Base-by-base conservation (phyloP, 2,888 invertebrate genomes). In the Catocala sponsa region DNA sequence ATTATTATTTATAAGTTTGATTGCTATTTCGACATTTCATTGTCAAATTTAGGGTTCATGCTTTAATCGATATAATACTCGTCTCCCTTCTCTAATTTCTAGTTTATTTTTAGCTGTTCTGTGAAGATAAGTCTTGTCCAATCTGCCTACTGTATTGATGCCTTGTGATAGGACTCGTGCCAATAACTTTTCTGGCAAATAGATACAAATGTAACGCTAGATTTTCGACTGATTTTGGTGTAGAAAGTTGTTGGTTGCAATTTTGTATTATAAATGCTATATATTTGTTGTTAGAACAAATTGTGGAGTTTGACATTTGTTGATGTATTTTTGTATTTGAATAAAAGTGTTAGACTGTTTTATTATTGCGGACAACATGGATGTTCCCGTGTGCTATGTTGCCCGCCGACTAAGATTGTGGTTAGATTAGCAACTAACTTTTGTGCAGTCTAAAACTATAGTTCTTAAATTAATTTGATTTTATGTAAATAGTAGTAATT, bases 221-320 rank as follows among this genome's bases (percentile, higher is more conserved):
- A 68, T 76, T 76, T 69, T 79, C 63, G 88, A 87, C 86, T 87
- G 88, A 87, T 85, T 85, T 84, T 80, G 59, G 55, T 72, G 71
- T 85, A 83, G 78, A 65, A 55, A 50, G 46, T 57, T 67, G 63
- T 57, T 64, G 56, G 53, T 65, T 64, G 58, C 56, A 38, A 52
- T 60, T 51, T 65, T 61, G 50, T 35, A 35, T 6, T 38, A 43
- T 10, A 35, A 41, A 47, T 53, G 52, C 33, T 53, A 51, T 50
- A 38, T 58, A 42, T 47, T 48, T 60, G 57, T 64, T 68, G 55
- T 62, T 59, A 49, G 51, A 49, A 44, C n/a, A 46, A 65, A 63
- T 42, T 50, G 46, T 53, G 12, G 35, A 46, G 12, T 38, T 51
- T 48, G 58, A 76, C 51, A 66, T 70, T 62, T 56, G 63, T 68